Base-by-base conservation (phyloP, 2,888 invertebrate genomes). In the Meteorus colon region DNA sequence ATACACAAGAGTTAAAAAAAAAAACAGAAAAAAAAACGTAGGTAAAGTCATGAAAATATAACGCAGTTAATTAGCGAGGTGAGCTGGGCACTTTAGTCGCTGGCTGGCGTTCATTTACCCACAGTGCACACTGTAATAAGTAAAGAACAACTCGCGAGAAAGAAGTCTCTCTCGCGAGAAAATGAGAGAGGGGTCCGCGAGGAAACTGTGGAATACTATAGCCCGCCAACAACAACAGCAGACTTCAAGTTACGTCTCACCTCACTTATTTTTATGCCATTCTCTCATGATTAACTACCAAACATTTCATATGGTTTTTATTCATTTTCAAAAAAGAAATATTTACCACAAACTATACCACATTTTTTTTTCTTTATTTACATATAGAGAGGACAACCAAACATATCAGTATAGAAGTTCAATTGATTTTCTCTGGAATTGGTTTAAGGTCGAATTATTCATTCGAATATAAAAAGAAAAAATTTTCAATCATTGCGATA, bases 31-130 rank as follows among this genome's bases (percentile, higher is more conserved):
- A 70, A 66, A 45, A 27, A 70, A 59, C 70, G 75, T 34, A 74
- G 73, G 74, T 63, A 73, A 79, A 81, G 82, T 80, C 80, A 82
- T 84, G 81, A 85, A 86, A 84, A 84, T 86, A 87, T 86, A 86
- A 87, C 86, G 86, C 86, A 86, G 86, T 86, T 87, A 87, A 87
- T 87, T 87, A 87, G 87, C 86, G 76, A 68, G 72, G 29, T 76
- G 60, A 84, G 83, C 84, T 82, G 81, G 83, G 84, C 84, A 85
- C 87, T 87, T 86, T 83, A 83, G 81, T 60, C 71, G 60, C 51
- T 12, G 81, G 81, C 82, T 84, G 81, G 82, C 80, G 83, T 82
- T 81, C 79, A 83, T 73, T 77, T 82, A 81, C 82, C 19, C 84
- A 84, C 84, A 81, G 82, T 81, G 79, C 81, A 84, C 84, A 87